Conservation (phyloP, 2,888 invertebrate species). For the Coleophora flavipennella region DNA sequence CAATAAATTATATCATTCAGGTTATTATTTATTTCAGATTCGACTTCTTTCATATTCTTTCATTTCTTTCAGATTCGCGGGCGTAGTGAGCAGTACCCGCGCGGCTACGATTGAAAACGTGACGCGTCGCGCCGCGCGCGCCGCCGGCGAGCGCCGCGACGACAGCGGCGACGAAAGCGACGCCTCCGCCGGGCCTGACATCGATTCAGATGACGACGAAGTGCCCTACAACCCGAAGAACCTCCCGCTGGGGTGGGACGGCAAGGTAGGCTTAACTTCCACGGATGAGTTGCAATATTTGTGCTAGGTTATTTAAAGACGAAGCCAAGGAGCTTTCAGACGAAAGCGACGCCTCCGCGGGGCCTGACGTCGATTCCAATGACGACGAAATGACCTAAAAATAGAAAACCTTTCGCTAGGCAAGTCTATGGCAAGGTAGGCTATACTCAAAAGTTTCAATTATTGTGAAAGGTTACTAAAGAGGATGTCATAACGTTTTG, state of each 20-base stretch:
- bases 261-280: slow-evolving; percentile 75
- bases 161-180: slow-evolving; percentile 92
- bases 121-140: slow-evolving; percentile 96
- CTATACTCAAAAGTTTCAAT: too few species aligned
- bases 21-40: too few species aligned
- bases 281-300: too few species aligned
- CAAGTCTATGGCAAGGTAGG: slow-evolving; percentile 96
- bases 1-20: too few species aligned
- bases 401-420: slow-evolving; percentile 83
- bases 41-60: too few species aligned
- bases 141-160: slow-evolving; percentile 93
- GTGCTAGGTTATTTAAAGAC: too few species aligned
- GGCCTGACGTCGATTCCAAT: slow-evolving; percentile 85
- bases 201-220: slow-evolving; percentile 92
- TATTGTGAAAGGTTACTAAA: too few species aligned
- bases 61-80: slow-evolving; percentile 75
- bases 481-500: too few species aligned
- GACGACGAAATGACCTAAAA: slow-evolving; percentile 76
- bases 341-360: too few species aligned
- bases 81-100: slow-evolving; percentile 87
- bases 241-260: slow-evolving; percentile 98
- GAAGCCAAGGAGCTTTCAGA: too few species aligned
- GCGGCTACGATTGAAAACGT: slow-evolving; percentile 97
- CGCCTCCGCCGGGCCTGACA: slow-evolving; percentile 84
- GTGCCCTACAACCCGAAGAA: slow-evolving; percentile 99